Percentiles rank a stretch among this genome's conserved stretches.
Evolutionary conservation across 2,888 invertebrate genomes (phyloP).

Genomic region (Physocephala rufipes): DNA sequence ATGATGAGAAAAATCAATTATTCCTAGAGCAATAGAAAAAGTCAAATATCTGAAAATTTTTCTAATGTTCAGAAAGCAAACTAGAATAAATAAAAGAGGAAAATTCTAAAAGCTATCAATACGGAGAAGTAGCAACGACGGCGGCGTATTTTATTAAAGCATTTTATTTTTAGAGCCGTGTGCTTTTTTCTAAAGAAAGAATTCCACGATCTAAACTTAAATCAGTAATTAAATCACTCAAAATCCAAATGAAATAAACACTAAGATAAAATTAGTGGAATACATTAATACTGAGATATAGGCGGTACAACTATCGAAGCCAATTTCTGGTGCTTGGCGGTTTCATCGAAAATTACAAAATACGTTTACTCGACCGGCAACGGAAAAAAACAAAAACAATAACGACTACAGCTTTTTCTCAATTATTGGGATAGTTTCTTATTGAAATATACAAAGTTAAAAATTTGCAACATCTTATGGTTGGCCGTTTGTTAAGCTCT

Average conservation of each 20-base stretch:
- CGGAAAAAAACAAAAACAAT: background rate
- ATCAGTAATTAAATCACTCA: too few species aligned
- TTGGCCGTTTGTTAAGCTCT: constrained; percentile 60
- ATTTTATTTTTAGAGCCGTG: constrained; percentile 36
- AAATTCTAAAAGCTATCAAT: background rate
- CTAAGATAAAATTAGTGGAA: background rate
- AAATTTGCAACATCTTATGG: constrained; percentile 57
- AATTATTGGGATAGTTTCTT: background rate
- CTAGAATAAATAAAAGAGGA: constrained; percentile 15
- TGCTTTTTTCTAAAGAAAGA: too few species aligned
- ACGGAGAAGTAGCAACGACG: background rate
- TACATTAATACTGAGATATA: background rate
- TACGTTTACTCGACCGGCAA: background rate
- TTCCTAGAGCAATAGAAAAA: constrained; percentile 16
- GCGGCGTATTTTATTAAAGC: constrained; percentile 11
- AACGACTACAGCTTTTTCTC: background rate
- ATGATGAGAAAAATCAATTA: constrained; percentile 26
- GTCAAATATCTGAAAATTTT: constrained; percentile 1
- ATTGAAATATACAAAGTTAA: constrained; percentile 17
- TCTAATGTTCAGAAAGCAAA: background rate
- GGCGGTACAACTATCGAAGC: background rate
- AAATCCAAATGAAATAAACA: background rate
- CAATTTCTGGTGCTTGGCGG: constrained; percentile 1
- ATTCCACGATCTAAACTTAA: background rate
- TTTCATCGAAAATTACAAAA: background rate